Conservation (phyloP, 2,797 vertebrate genomes). For the Falco novaeseelandiae region DNA sequence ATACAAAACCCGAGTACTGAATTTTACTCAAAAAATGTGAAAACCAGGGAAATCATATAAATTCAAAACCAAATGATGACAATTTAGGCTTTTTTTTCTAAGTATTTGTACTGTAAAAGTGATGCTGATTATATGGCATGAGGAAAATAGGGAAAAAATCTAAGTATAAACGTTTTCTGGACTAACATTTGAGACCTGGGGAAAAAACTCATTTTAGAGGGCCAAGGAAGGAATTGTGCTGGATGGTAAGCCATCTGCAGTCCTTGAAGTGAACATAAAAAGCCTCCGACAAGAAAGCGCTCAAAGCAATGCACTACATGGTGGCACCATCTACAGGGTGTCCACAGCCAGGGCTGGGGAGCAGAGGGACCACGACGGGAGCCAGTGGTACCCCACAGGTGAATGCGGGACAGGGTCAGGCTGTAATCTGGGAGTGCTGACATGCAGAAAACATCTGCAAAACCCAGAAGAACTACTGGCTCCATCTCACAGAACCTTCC, state of each 20-base stretch:
- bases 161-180: background rate
- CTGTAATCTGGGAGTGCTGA: rapidly evolving
- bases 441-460: background rate
- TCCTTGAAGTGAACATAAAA: background rate
- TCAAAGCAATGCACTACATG: background rate
- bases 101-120: background rate
- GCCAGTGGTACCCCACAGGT: background rate
- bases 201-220: rapidly evolving
- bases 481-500: background rate
- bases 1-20: background rate
- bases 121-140: background rate
- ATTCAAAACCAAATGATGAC: rapidly evolving
- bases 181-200: background rate
- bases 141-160: background rate
- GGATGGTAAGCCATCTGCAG: background rate
- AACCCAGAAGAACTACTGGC: background rate
- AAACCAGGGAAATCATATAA: background rate
- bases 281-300: background rate
- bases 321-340: constrained; percentile 41
- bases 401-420: background rate
- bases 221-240: background rate
- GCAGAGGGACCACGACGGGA: rapidly evolving
- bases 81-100: background rate
- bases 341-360: background rate
- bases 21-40: background rate